Conservation (phyloP, 2,888 invertebrate genomes). For the Drosophila helvetica region DNA sequence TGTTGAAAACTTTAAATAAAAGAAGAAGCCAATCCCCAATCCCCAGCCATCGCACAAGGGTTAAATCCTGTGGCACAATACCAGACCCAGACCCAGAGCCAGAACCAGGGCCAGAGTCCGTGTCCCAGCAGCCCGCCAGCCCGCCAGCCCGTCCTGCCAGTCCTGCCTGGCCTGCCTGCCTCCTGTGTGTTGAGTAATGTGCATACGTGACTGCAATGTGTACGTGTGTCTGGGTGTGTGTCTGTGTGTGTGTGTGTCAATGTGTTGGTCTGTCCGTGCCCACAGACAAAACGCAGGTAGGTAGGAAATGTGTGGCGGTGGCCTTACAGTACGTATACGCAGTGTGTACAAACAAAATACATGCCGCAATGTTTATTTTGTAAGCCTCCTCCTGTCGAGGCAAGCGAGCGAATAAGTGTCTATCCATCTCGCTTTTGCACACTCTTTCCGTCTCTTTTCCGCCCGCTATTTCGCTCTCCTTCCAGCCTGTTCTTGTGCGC, state of each 20-base stretch:
- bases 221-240: not conserved
- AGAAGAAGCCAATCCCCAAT: not conserved
- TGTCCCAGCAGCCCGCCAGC: not conserved
- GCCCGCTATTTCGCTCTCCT: not conserved
- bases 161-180: not conserved
- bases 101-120: constrained; percentile 38
- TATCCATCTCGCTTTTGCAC: constrained; percentile 18
- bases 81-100: constrained; percentile 12
- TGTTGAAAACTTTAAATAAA: not conserved
- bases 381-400: constrained; percentile 68
- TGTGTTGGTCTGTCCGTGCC: constrained; percentile 21
- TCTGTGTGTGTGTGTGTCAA: not conserved
- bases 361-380: constrained; percentile 76
- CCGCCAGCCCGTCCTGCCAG: too few species aligned
- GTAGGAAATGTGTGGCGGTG: constrained; percentile 59
- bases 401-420: constrained; percentile 74
- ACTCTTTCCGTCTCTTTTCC: not conserved
- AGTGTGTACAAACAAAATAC: constrained; percentile 74
- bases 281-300: constrained; percentile 43
- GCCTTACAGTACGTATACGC: constrained; percentile 73
- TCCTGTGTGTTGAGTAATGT: constrained; percentile 49
- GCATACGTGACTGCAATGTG: constrained; percentile 46
- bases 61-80: constrained; percentile 61
- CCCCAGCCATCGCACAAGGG: constrained; percentile 41
- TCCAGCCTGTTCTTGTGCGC: not conserved